Base-by-base conservation (phyloP, 2,113 vertebrate genomes). In the Phycodurus eques region DNA sequence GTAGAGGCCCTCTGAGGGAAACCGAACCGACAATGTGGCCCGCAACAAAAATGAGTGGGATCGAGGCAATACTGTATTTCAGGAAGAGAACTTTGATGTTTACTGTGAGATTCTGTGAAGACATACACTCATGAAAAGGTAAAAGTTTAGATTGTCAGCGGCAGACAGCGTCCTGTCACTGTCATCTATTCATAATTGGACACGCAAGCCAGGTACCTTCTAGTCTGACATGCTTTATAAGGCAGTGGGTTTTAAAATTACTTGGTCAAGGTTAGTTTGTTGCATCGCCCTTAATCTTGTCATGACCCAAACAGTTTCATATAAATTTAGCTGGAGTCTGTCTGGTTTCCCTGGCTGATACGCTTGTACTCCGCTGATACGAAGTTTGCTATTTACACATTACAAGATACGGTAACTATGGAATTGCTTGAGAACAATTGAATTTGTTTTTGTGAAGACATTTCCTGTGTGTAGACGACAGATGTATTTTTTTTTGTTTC, bases 381-480 rank as follows among this genome's bases (percentile, higher is more conserved):
- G 27, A 31, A 61, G 31, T 35, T 35, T 19, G 33, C 59, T 8
- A 35, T 61, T 6, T 20, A 17, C 31, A 8, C 31, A 35, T 39
- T 35, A 35, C 59, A 35, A 61, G 59, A 59, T 14, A 31, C 1
- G 13, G 6, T 35, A 17, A 8, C 6, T 35, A 35, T 19, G 59
- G 59, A 8, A 17, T 61, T 61, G 31, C 31, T 61, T 35, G 59
- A 35, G 17, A 17, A 17, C 31, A 61, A 8, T 8, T 35, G 31
- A 9, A 44, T 80, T 74, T 72, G 33, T 88, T 88, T 64, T 73
- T 66, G 67, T 72, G 88, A 86, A 86, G 56, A 27, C 8, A 68
- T 80, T 74, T 80, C 85, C 84, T 89, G 82, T 79, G 4, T 14
- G 15, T 63, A 68, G 68, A 73, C 70, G 54, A 81, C 92, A 91